These are phyloP conservation scores for Temnothorax curvispinosus DNA, from an alignment of 1,140 invertebrate species.

Conservation along the genomic window DNA sequence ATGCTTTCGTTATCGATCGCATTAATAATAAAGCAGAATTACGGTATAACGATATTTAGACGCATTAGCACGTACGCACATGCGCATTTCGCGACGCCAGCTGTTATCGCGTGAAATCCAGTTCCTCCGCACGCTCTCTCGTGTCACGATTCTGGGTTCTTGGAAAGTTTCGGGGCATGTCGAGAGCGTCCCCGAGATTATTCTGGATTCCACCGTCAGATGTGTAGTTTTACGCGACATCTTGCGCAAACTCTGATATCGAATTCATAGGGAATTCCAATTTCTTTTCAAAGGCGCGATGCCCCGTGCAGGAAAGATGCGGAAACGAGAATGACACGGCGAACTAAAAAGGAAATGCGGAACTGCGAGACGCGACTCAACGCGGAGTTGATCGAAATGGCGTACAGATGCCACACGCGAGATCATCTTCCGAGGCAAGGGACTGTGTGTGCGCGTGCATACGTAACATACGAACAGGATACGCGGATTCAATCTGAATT, in stretches of 20 bases:
- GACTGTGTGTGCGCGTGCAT: slow-evolving; percentile 2
- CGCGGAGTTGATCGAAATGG: slow-evolving; percentile 36
- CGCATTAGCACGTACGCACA: background rate
- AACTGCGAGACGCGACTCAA: background rate
- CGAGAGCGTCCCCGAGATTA: slow-evolving; percentile 26
- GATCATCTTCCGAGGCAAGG: slow-evolving; percentile 28
- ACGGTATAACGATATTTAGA: background rate
- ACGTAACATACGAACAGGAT: slow-evolving; percentile 1
- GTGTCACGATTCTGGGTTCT: slow-evolving; percentile 44
- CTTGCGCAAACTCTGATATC: slow-evolving; percentile 54
- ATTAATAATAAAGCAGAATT: slow-evolving; percentile 12
- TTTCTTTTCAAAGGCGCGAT: slow-evolving; percentile 41
- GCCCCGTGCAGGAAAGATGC: background rate
- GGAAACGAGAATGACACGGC: slow-evolving; percentile 44
- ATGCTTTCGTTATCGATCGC: background rate
- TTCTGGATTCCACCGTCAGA: slow-evolving; percentile 27
- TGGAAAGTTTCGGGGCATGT: slow-evolving; percentile 13
- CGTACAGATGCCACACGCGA: slow-evolving; percentile 31
- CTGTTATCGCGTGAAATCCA: slow-evolving; percentile 36
- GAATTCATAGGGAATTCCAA: slow-evolving; percentile 46
- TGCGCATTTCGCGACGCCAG: background rate
- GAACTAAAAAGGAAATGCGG: slow-evolving; percentile 36
- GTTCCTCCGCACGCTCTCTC: background rate
- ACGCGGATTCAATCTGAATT: slow-evolving; percentile 30
- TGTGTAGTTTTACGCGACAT: slow-evolving; percentile 51